Evolutionary conservation across 2,113 vertebrate genomes (phyloP).

Genomic region (Mobula birostris): DNA sequence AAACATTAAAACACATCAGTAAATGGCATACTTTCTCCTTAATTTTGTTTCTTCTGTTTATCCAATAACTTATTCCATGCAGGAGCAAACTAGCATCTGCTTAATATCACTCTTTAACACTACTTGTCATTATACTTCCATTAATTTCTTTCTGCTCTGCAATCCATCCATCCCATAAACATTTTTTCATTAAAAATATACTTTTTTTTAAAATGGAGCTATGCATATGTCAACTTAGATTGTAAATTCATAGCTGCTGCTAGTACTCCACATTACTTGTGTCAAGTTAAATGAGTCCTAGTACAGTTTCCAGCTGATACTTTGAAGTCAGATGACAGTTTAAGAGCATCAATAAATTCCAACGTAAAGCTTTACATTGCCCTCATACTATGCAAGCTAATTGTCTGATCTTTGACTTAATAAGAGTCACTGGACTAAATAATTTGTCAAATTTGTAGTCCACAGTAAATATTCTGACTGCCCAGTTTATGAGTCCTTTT

Average conservation of each 20-base stretch:
- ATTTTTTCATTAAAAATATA: slow-evolving; percentile 36
- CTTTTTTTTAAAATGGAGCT: slow-evolving; percentile 12
- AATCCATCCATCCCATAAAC: slow-evolving; percentile 34
- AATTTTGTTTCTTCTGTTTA: neutral
- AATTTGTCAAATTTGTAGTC: slow-evolving; percentile 88
- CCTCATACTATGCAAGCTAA: slow-evolving; percentile 84
- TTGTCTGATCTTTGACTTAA: slow-evolving; percentile 96
- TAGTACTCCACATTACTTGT: slow-evolving; percentile 61
- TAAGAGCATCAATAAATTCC: slow-evolving; percentile 85
- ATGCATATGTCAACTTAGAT: slow-evolving; percentile 40
- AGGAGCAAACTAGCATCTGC: slow-evolving; percentile 21
- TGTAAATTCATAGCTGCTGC: slow-evolving; percentile 59
- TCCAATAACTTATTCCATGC: neutral
- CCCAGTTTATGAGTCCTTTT: slow-evolving; percentile 62
- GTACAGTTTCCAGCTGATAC: slow-evolving; percentile 58
- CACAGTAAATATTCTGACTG: slow-evolving; percentile 78
- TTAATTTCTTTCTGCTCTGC: slow-evolving; percentile 28
- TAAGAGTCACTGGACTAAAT: slow-evolving; percentile 84
- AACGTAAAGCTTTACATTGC: slow-evolving; percentile 58
- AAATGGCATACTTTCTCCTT: neutral
- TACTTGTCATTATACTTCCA: slow-evolving; percentile 36
- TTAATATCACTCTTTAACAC: neutral
- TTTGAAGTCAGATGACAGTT: slow-evolving; percentile 70
- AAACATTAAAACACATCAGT: neutral
- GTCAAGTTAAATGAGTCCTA: slow-evolving; percentile 74